These are phyloP conservation scores for Zosterops lateralis DNA, from an alignment of 2,113 vertebrate species.

Conservation along the genomic window DNA sequence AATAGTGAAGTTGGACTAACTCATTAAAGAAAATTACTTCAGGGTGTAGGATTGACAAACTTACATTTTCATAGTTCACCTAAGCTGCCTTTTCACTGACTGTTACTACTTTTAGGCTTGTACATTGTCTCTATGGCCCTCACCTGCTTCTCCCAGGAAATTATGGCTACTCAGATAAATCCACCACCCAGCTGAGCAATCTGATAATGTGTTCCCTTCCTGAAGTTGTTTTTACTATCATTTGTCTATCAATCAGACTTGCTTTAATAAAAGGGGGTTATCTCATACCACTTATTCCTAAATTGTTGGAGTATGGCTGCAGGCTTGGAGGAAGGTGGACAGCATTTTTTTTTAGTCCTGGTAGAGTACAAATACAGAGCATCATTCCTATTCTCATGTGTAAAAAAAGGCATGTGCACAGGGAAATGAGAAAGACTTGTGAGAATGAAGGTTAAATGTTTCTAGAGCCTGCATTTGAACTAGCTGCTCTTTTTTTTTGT, in stretches of 20 bases:
- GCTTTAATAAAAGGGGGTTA: background rate
- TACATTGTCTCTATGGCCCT: background rate
- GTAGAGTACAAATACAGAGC: background rate
- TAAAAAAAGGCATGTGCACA: background rate
- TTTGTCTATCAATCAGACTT: background rate
- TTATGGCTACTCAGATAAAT: background rate
- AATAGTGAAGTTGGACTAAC: background rate
- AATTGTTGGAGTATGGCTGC: background rate
- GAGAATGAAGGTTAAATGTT: background rate
- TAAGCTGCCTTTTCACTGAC: background rate
- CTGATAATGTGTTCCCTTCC: background rate
- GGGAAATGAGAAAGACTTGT: background rate
- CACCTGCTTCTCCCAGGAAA: background rate
- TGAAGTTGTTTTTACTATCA: background rate
- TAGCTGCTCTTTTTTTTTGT: background rate
- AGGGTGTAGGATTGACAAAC: background rate
- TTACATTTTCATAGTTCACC: background rate
- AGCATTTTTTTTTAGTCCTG: background rate
- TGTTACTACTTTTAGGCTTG: background rate
- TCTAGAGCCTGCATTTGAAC: background rate
- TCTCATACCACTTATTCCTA: background rate
- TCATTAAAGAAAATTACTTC: background rate
- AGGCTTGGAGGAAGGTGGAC: background rate
- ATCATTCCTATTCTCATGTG: background rate
- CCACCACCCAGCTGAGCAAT: background rate